Conservation (phyloP, 2,113 vertebrate species). For the Bothrops jararaca region DNA sequence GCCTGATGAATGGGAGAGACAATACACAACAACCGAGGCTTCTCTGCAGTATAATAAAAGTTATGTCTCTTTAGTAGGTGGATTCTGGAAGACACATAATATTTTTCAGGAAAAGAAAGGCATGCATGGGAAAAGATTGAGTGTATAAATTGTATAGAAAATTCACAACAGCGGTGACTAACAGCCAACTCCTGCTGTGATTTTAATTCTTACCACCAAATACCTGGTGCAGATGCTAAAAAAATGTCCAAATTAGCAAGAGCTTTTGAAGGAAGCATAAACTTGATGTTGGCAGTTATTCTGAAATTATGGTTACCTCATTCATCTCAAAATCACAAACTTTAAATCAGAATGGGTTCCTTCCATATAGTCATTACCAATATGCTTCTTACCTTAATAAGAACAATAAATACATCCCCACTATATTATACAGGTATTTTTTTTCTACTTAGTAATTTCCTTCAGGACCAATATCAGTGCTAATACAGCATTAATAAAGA, state of each 20-base stretch:
- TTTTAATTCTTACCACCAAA: constrained; percentile 7
- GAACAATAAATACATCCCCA: constrained; percentile 45
- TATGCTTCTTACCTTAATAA: constrained; percentile 40
- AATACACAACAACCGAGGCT: neutral
- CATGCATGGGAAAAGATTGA: neutral
- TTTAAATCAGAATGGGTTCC: constrained; percentile 45
- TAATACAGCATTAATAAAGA: constrained; percentile 56
- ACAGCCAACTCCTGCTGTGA: constrained; percentile 27
- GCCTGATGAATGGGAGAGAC: neutral
- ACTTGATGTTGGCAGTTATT: constrained; percentile 21
- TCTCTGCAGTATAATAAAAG: neutral
- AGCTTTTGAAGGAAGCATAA: constrained; percentile 37
- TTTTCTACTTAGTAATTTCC: constrained; percentile 38
- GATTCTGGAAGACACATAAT: neutral
- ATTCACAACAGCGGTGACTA: constrained; percentile 10
- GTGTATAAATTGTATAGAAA: neutral
- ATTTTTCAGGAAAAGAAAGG: neutral
- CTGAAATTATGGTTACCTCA: constrained; percentile 40
- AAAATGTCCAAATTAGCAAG: constrained; percentile 31
- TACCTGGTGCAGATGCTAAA: neutral
- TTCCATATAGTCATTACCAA: constrained; percentile 44
- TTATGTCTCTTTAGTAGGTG: neutral
- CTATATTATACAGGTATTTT: constrained; percentile 36
- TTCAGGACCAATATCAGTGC: constrained; percentile 50
- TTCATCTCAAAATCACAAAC: constrained; percentile 36